These are phyloP conservation scores for Aphidius colemani DNA, from an alignment of 2,888 invertebrate species.

Conservation along the genomic window DNA sequence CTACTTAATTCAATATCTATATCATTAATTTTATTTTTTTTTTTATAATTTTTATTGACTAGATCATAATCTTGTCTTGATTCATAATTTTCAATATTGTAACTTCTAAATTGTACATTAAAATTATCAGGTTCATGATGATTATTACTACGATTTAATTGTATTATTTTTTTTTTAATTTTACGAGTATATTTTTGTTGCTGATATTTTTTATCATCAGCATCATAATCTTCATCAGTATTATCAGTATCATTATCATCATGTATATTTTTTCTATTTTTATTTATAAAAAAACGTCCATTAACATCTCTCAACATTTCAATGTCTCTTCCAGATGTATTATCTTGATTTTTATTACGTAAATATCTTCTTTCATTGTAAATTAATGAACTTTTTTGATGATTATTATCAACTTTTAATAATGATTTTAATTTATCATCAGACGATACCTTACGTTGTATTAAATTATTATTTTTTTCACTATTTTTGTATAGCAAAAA, in stretches of 20 bases:
- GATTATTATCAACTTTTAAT: not conserved
- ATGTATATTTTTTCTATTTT: no score
- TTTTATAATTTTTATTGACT: constrained; percentile 30
- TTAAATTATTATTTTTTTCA: not conserved
- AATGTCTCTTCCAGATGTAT: no score
- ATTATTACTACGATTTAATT: constrained; percentile 30
- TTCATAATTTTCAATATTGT: constrained; percentile 40
- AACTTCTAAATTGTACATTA: constrained; percentile 46
- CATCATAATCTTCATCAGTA: constrained; percentile 14
- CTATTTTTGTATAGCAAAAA: not conserved
- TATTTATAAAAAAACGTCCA: no score
- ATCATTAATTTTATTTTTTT: constrained; percentile 42
- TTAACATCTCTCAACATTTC: no score
- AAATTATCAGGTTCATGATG: constrained; percentile 36
- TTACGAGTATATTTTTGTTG: constrained; percentile 19
- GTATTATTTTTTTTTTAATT: no score
- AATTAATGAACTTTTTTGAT: no score
- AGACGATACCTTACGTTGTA: not conserved
- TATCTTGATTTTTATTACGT: no score
- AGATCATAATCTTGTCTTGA: constrained; percentile 40
- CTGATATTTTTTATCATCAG: constrained; percentile 30
- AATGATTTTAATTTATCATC: constrained; percentile 2
- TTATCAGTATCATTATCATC: constrained; percentile 21
- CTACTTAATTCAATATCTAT: constrained; percentile 33
- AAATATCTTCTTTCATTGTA: no score